These are phyloP conservation scores for Coreoperca whiteheadi DNA, from an alignment of 2,113 vertebrate species.

Conservation along the genomic window DNA sequence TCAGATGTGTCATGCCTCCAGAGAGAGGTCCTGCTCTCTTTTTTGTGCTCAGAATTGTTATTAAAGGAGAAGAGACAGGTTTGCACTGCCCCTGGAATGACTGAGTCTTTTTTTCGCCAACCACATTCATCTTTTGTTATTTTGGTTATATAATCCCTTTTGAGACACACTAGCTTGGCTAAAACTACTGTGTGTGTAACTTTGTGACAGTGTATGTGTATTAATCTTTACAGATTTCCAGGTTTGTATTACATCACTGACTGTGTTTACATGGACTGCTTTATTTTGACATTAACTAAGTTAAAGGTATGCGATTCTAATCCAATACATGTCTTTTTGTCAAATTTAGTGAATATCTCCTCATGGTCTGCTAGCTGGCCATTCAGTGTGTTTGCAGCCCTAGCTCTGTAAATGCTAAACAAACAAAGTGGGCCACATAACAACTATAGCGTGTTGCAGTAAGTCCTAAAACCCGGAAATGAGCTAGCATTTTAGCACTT, in stretches of 20 bases:
- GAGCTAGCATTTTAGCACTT: too few species aligned
- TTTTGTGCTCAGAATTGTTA: slow-evolving; percentile 37
- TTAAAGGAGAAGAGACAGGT: slow-evolving; percentile 43
- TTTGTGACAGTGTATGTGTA: slow-evolving; percentile 3
- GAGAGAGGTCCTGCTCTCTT: slow-evolving; percentile 23
- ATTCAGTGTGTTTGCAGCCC: too few species aligned
- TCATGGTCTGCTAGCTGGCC: too few species aligned
- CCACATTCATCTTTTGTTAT: slow-evolving; percentile 52
- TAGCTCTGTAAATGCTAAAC: too few species aligned
- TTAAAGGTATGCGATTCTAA: too few species aligned
- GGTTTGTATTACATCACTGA: neutral
- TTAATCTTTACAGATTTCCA: neutral
- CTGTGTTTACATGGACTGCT: slow-evolving; percentile 19
- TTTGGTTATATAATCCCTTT: slow-evolving; percentile 59
- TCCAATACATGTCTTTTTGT: too few species aligned
- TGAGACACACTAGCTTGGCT: slow-evolving; percentile 21
- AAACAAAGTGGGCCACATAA: too few species aligned
- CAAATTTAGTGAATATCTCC: too few species aligned
- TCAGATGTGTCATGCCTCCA: slow-evolving; percentile 18
- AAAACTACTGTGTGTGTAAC: neutral
- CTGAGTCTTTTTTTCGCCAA: slow-evolving; percentile 16
- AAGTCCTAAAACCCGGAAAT: too few species aligned
- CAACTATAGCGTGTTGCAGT: too few species aligned
- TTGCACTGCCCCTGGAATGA: slow-evolving; percentile 27
- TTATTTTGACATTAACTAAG: slow-evolving; percentile 6